Evolutionary conservation across 1,140 invertebrate species (phyloP).

Genomic region (Drosophila athabasca): DNA sequence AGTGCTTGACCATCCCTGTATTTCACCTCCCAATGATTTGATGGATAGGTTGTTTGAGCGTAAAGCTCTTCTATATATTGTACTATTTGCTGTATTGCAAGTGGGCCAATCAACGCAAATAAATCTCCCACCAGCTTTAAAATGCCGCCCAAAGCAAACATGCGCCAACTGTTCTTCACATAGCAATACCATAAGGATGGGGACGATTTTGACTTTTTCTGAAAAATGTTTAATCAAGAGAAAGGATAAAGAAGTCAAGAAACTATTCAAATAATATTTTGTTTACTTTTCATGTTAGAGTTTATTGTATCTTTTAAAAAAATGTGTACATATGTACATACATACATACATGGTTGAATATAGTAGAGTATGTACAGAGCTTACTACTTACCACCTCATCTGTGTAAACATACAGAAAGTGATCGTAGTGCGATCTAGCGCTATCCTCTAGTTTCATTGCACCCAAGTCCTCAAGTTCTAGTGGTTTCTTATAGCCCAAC

Average conservation of each 20-base stretch:
- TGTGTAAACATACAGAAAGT: conserved; percentile 79
- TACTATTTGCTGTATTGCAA: conserved; percentile 90
- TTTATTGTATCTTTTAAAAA: neutral
- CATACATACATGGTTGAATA: too few relatives aligned
- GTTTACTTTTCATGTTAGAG: too few relatives aligned
- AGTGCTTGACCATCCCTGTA: conserved; percentile 2
- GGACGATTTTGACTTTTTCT: conserved; percentile 75
- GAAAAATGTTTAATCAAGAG: conserved; percentile 14
- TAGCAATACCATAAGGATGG: conserved; percentile 88
- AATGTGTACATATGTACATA: too few relatives aligned
- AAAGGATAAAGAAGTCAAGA: neutral
- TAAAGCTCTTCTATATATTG: conserved; percentile 86
- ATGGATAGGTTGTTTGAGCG: conserved; percentile 31
- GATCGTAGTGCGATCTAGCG: conserved; percentile 80
- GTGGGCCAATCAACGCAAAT: conserved; percentile 89
- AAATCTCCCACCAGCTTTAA: conserved; percentile 91
- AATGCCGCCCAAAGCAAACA: conserved; percentile 89
- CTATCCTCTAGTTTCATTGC: conserved; percentile 87
- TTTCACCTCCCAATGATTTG: neutral
- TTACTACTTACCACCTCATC: conserved; percentile 61
- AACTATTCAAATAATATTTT: neutral
- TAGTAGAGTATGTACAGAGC: neutral
- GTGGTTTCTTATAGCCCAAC: conserved; percentile 87
- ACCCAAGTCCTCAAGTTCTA: conserved; percentile 89
- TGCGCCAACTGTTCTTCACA: conserved; percentile 88